Evolutionary conservation across 2,888 invertebrate genomes (phyloP), one percentile per base, ranked within the genome.

Genomic region (Augochlorella aurata): DNA sequence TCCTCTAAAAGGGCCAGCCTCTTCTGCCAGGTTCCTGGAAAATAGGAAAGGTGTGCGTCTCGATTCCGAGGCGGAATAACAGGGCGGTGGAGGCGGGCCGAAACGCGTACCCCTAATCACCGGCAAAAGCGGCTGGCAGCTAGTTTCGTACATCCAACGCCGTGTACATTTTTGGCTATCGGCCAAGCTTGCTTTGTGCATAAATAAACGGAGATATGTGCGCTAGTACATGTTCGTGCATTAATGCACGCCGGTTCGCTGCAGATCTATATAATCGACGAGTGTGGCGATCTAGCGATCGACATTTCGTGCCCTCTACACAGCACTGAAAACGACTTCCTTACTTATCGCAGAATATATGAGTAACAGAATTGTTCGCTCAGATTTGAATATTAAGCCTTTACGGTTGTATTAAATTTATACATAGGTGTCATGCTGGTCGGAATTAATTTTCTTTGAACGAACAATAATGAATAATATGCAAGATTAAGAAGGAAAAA

Each of bases 201-300:
- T 91, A 89, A 91, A 90, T 91, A 90, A 90, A 90, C 88, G 86
- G 81, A 74, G 79, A 74, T 77, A 80, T 76, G 84, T 84, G 82
- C 87, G 82, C 87, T 69, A 76, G 83, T 81, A 74, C 70, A 58
- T 75, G 68, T 65, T 68, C 63, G 58, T 58, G 72, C 45, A 72
- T 69, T 74, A 77, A 77, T 38, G 50, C 50, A 67, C 63, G 68
- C 72, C 14, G 67, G 44, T 38, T 71, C 47, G 52, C 52, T n/a
- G 49, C 44, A 10, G 47, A 61, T 49, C 38, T 49, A 49, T 18
- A 14, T 12, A 24, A 7, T 14, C 45, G n/a, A 54, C 80, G 71
- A 74, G 74, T 74, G 78, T 49, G 4, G 16, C 24, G 70, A 18
- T 52, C 65, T 16, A 29, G 18, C 44, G 14, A 38, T 24, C 70